Conservation (phyloP, 1,140 invertebrate species). For the Zaprionus davidi region DNA sequence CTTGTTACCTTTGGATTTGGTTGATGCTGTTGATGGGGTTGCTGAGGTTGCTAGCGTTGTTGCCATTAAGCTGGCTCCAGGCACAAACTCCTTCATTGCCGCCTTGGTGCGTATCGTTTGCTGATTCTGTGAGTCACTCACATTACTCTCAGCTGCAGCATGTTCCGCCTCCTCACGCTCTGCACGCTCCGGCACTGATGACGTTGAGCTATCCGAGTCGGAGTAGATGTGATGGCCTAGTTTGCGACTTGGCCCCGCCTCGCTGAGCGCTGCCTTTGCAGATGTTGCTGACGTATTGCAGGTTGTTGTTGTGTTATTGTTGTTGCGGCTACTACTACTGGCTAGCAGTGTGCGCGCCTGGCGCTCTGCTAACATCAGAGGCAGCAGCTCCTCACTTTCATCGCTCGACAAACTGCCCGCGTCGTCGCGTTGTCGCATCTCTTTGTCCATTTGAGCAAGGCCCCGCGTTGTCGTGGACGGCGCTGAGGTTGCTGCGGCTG, state of each 20-base stretch:
- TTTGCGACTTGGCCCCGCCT: constrained; percentile 87
- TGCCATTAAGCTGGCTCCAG: constrained; percentile 52
- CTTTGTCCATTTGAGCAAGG: constrained; percentile 88
- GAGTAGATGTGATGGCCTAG: constrained; percentile 76
- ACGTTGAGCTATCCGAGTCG: constrained; percentile 70
- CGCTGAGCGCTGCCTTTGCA: constrained; percentile 63
- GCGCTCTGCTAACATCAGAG: constrained; percentile 73
- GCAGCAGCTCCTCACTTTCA: constrained; percentile 91
- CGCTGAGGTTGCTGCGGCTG: constrained; percentile 71
- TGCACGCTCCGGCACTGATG: constrained; percentile 50
- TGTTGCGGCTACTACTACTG: constrained; percentile 5
- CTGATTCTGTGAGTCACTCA: constrained; percentile 89
- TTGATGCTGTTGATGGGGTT: constrained; percentile 31
- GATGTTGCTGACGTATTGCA: neutral
- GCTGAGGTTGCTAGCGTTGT: constrained; percentile 42
- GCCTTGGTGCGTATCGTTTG: constrained; percentile 90
- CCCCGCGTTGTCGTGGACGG: constrained; percentile 74
- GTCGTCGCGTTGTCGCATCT: constrained; percentile 85
- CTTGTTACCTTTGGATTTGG: constrained; percentile 50
- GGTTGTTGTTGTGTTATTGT: constrained; percentile 5
- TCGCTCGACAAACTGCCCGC: constrained; percentile 87
- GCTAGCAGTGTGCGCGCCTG: constrained; percentile 7
- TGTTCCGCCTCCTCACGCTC: constrained; percentile 67
- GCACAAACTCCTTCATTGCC: constrained; percentile 91
- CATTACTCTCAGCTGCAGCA: constrained; percentile 85